Base-by-base conservation (phyloP, 1,140 invertebrate genomes). In the Papilio polytes region DNA sequence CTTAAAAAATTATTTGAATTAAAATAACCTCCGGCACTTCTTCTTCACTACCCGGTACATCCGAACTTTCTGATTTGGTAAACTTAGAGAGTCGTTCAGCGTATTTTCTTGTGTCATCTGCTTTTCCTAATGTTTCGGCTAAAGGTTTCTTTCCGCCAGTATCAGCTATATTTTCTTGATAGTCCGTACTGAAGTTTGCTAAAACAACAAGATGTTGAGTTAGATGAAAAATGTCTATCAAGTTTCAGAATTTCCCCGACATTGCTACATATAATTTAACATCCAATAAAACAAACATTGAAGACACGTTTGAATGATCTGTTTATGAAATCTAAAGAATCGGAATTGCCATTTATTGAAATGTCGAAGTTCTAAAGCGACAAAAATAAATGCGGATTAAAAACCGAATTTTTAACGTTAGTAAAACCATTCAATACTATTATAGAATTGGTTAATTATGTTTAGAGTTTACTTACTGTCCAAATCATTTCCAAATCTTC, bases 11-110 rank as follows among this genome's bases (percentile, higher is more conserved):
- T 70, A 31, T 7, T 4, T 31, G 22, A 66, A 70, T 36, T 31
- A 12, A 31, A 36, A 8, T 82, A 79, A 59, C 73, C 73, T 46
- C 74, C 48, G 53, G 41, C n/a, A 56, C 1, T 9, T 76, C 66
- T 36, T 79, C 26, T 48, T 83, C 46, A 18, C 51, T 70, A 46
- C 46, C 70, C 22, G 41, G n/a, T 20, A 73, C 63, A 78, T 41
- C 7, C n/a, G 53, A 63, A 59, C 9, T 80, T 74, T 59, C 80
- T 13, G 7, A 44, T 1, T 80, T 80, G 12, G 82, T 85, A 74
- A 86, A 91, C 74, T 88, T 91, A 41, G 85, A 85, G 2, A 92
- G 85, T 80, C 85, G 87, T 63, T 89, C 84, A 9, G 86, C 88
- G 56, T 90, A 92, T 73, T 84, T 82, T 13, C 83, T 81, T 7